Evolutionary conservation across 2,888 invertebrate species (phyloP), one percentile per base, ranked within the genome.

Genomic region (Muschampia plurimacula): DNA sequence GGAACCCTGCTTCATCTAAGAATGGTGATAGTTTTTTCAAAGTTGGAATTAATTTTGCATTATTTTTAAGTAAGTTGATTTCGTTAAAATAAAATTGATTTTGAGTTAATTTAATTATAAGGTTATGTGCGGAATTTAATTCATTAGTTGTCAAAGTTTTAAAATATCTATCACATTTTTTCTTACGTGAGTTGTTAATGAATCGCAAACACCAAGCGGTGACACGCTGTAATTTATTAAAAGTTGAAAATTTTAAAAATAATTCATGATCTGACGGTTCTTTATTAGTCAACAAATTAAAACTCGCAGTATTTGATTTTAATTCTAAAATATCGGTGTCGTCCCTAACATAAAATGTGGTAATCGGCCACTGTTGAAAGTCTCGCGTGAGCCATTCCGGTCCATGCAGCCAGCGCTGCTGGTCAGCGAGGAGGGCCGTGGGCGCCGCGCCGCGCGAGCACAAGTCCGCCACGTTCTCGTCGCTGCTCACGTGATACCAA

Each of bases 1-100:
- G 73, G 28, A 81, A 60, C 57, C 57, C 57, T 13, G 15, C 22
- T 28, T 28, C 15, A 28, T 57, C 57, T 28, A 57, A 9, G 57
- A 57, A 57, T 9, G 57, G 57, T 57, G 57, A 57, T 28, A 57
- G 28, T 57, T 57, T 57, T 28, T 12, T 15, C 28, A 57, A 57
- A 28, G 22, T 28, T 28, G 57, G 57, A 57, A 57, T 28, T 13
- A 49, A 13, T 57, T 13, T 15, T n/a, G n/a, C 6, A 57, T 57
- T 15, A 22, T 57, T 57, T 57, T 57, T 57, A 28, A 57, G 28
- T 28, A 57, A 10, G 2, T 57, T 57, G 22, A 57, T 57, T 57
- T 57, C 57, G 9, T 28, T 28, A 57, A 15, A 15, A 57, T 28
- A 57, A 28, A 57, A 57, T 15, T 57, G 15, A 49, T 57, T 15